Conservation (phyloP, 1,140 invertebrate species). For the Idris sp. region DNA sequence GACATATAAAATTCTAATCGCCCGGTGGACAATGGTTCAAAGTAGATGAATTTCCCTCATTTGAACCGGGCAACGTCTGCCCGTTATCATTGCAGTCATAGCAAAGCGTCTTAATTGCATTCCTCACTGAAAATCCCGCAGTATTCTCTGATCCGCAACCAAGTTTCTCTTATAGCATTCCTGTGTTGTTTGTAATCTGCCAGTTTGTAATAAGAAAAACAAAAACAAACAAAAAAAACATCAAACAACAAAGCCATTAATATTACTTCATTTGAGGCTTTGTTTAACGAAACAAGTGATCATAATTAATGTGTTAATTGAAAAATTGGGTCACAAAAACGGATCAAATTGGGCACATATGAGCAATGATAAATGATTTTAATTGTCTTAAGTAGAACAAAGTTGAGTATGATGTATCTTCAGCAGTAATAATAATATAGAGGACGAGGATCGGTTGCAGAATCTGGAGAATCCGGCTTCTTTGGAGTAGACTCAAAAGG, state of each 20-base stretch:
- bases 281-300: background rate
- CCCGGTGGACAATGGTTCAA: conserved; percentile 1
- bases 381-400: no score
- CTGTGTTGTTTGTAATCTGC: no score
- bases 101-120: conserved; percentile 66
- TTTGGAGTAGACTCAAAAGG: conserved; percentile 27
- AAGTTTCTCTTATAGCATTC: conserved; percentile 42
- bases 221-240: no score
- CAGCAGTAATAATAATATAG: background rate
- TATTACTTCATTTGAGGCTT: conserved; percentile 19
- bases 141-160: conserved; percentile 25
- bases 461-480: conserved; percentile 5
- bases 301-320: background rate
- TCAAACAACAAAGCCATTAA: conserved; percentile 37
- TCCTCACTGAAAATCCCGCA: conserved; percentile 51
- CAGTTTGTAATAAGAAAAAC: no score
- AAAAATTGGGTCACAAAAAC: background rate
- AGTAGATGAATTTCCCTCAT: conserved; percentile 28
- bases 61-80: conserved; percentile 44
- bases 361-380: background rate
- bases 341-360: background rate
- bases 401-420: background rate
- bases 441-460: background rate
- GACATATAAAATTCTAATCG: conserved; percentile 33
- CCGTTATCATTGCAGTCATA: conserved; percentile 66